A percentile compares a stretch with the other conserved stretches of the same genome.
Conservation (phyloP, 2,113 vertebrate species). For the Brachirus orientalis region DNA sequence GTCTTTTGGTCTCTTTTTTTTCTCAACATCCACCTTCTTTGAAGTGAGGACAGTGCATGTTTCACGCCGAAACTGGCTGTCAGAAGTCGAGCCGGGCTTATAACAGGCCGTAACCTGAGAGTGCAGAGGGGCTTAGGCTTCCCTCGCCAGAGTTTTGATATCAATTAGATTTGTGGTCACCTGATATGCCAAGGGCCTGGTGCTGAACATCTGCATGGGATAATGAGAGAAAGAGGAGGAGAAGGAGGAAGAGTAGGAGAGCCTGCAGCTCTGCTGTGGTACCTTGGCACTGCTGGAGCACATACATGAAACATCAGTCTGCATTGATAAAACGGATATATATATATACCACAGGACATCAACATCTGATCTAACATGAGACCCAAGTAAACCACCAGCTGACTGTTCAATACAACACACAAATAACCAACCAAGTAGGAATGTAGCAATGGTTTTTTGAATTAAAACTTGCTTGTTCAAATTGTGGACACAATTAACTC, state of each 20-base stretch:
- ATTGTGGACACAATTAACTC: too few species aligned
- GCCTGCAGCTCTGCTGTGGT: constrained; percentile 26
- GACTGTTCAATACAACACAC: too few species aligned
- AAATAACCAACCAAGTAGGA: too few species aligned
- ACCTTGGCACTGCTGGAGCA: constrained; percentile 37
- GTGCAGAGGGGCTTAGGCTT: constrained; percentile 65
- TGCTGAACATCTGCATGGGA: constrained; percentile 76
- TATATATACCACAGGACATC: constrained; percentile 1
- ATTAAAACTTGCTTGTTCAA: too few species aligned
- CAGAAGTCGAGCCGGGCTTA: constrained; percentile 48
- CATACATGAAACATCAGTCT: constrained; percentile 26
- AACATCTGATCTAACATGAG: constrained; percentile 4
- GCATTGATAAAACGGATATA: constrained; percentile 4
- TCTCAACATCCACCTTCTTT: constrained; percentile 72
- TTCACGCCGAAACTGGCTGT: constrained; percentile 61
- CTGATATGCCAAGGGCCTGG: constrained; percentile 62
- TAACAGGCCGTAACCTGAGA: constrained; percentile 71
- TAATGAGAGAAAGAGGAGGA: constrained; percentile 58
- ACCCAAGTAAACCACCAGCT: background rate
- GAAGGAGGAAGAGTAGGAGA: constrained; percentile 16
- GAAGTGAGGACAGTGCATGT: constrained; percentile 79
- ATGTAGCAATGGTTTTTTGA: too few species aligned
- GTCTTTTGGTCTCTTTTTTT: constrained; percentile 49
- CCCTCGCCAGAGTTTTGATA: constrained; percentile 75
- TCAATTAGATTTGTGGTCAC: constrained; percentile 79